Base-by-base conservation (phyloP, 2,113 vertebrate genomes). In the Otolemur garnettii region DNA sequence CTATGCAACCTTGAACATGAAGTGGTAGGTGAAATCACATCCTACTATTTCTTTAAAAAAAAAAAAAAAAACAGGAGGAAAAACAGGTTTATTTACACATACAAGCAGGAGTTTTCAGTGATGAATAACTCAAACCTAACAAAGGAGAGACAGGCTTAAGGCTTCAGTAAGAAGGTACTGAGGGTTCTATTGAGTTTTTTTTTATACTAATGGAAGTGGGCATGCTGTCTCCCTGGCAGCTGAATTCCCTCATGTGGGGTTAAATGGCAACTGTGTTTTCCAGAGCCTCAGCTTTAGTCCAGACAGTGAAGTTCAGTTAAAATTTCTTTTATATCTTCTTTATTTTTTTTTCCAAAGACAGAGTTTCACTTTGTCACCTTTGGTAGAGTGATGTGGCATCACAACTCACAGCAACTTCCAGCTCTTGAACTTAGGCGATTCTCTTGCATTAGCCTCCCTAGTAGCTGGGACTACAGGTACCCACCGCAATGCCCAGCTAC, bases 271-370 rank as follows among this genome's bases (percentile, higher is more conserved):
- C 26, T 55, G 10, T 45, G 71, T 83, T 95, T 93, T 71, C 45
- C 71, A 53, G 33, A 77, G 24, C 5, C 8, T 69, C 84, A 90
- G 66, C 22, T 71, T 15, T 71, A 85, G 35, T 84, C 66, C 77
- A 69, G 59, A 77, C 87, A 96, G 45, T 53, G 26, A 30, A 64
- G 66, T 71, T 93, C 57, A 93, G 79, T 19, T 82, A 85, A 93
- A 11, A 85, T 88, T 85, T 66, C 42, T 78, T 90, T 81, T 42
- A 18, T 35, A 17, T 85, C 79, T 91, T 55, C 42, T 50, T 50
- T 50, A 9, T 50, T 50, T 50, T 50, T 50, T 50, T 50, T 50
- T 9, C 7, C 45, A 50, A 7, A 50, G 45, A 9, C 45, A 50
- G 45, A 50, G 45, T 50, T 50, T 50, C 45, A 50, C 45, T 50